Percentiles rank a stretch among this genome's conserved stretches.
Conservation (phyloP, 2,113 vertebrate species). For the Motacilla alba region DNA sequence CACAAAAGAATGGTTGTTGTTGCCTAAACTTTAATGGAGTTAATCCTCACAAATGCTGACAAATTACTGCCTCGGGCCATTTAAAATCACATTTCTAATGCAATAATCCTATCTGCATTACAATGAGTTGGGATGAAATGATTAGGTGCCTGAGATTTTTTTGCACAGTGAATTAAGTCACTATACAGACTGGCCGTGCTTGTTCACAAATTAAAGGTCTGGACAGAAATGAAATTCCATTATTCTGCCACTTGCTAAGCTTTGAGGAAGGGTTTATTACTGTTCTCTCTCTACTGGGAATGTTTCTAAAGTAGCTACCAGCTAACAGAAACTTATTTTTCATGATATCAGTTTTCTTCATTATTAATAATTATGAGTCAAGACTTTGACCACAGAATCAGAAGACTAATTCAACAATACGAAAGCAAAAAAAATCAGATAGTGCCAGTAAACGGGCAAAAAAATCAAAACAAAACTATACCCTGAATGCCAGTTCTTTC, state of each 20-base stretch:
- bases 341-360: constrained; percentile 16
- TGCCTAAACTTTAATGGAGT: constrained; percentile 62
- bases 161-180: constrained; percentile 70
- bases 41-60: constrained; percentile 74
- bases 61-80: constrained; percentile 63
- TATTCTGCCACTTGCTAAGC: constrained; percentile 29
- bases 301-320: constrained; percentile 30
- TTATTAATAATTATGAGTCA: constrained; percentile 1
- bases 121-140: constrained; percentile 57
- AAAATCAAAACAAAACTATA: not conserved
- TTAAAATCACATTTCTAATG: constrained; percentile 75
- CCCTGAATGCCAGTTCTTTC: not conserved
- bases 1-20: constrained; percentile 45
- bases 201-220: constrained; percentile 67
- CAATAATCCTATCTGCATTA: constrained; percentile 71
- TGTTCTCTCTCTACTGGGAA: not conserved
- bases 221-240: constrained; percentile 34
- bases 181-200: constrained; percentile 36
- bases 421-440: not conserved
- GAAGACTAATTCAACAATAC: not conserved
- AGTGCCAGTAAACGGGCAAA: not conserved
- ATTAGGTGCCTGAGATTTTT: constrained; percentile 67
- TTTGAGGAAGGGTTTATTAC: constrained; percentile 26
- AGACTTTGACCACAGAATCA: not conserved
- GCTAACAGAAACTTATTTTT: not conserved